These are phyloP conservation scores for Pimpla rufipes DNA, from an alignment of 2,888 invertebrate genomes.

Conservation along the genomic window DNA sequence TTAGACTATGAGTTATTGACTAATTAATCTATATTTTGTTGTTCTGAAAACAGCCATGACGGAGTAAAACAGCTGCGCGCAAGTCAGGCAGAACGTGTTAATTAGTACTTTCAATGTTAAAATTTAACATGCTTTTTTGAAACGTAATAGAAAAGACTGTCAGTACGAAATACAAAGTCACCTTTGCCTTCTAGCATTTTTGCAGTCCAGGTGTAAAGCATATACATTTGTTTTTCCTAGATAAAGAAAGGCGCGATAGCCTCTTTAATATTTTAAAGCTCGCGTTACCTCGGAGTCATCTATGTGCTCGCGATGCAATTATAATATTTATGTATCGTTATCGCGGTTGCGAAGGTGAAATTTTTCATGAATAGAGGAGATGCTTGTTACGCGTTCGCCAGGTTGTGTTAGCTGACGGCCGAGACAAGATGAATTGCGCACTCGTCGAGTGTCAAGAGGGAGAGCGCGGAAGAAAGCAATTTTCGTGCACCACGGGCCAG, in stretches of 20 bases:
- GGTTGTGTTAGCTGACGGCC: constrained; percentile 31
- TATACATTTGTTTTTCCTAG: background rate
- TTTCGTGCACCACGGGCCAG: constrained; percentile 8
- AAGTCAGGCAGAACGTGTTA: no score
- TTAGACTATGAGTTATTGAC: no score
- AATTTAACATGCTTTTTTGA: background rate
- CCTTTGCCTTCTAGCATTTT: no score
- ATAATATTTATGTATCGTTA: constrained; percentile 54
- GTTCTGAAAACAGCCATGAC: no score
- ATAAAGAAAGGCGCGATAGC: background rate
- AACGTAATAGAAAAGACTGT: background rate
- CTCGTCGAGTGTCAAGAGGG: constrained; percentile 38
- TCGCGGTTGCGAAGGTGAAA: constrained; percentile 18
- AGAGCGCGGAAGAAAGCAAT: background rate
- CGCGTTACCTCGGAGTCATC: constrained; percentile 4
- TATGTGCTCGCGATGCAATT: constrained; percentile 38
- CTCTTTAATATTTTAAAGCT: constrained; percentile 13
- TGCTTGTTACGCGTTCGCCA: constrained; percentile 47
- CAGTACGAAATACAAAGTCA: background rate
- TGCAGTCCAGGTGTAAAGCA: background rate
- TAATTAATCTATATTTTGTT: no score
- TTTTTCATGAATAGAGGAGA: constrained; percentile 61
- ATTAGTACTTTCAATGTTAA: no score
- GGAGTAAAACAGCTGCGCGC: no score
- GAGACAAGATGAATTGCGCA: constrained; percentile 60